Conservation (phyloP, 2,113 vertebrate species). For the Coregonus clupeaformis region DNA sequence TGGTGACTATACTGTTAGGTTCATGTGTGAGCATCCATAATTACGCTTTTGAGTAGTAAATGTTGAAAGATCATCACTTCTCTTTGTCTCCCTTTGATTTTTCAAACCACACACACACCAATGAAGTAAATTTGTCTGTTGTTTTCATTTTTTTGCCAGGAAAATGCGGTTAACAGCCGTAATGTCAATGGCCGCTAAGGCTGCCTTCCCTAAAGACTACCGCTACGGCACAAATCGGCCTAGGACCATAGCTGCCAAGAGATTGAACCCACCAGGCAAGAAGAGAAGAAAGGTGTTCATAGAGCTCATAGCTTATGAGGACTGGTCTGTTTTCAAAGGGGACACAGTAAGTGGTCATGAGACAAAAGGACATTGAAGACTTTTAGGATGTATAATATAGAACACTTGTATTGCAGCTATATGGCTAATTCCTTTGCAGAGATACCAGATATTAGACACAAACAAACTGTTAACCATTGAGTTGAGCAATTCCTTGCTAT, state of each 20-base stretch:
- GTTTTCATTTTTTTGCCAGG: conserved; percentile 4
- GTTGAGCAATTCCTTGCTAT: neutral
- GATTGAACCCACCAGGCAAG: conserved; percentile 75
- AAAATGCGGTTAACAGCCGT: conserved; percentile 82
- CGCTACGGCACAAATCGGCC: conserved; percentile 84
- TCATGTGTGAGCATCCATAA: no score
- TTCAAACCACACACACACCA: no score
- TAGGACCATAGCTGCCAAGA: conserved; percentile 72
- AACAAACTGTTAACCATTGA: neutral
- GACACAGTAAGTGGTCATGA: conserved; percentile 78
- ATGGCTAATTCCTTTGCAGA: no score
- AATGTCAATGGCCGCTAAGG: conserved; percentile 73
- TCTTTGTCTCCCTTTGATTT: no score
- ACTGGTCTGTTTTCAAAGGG: conserved; percentile 85
- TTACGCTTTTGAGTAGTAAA: no score
- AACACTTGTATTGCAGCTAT: no score
- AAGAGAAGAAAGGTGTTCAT: conserved; percentile 79
- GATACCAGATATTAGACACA: neutral
- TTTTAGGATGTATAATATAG: neutral
- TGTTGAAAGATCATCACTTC: no score
- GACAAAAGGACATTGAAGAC: no score
- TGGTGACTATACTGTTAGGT: no score
- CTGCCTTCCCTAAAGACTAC: conserved; percentile 71
- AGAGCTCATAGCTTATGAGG: conserved; percentile 75
- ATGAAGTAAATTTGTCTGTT: neutral